Evolutionary conservation across 1,140 invertebrate genomes (phyloP).

Genomic region (Plectrocnemia conspersa): DNA sequence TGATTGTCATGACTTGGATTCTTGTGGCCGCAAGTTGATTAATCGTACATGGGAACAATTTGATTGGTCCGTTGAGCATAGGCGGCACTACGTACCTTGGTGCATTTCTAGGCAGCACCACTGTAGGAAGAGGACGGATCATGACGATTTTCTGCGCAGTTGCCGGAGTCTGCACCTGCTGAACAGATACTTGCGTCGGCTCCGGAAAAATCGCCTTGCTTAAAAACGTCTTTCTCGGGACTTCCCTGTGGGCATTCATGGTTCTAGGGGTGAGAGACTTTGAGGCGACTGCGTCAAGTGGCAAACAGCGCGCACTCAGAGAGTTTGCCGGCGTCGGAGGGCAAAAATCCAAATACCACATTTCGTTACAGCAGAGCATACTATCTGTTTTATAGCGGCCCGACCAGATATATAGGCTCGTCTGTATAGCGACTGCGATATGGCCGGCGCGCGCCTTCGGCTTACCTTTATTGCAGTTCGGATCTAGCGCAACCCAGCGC

Average conservation of each 20-base stretch:
- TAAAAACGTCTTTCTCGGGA: conserved; percentile 64
- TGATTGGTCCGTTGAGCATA: conserved; percentile 66
- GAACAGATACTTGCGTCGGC: conserved; percentile 36
- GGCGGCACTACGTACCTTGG: conserved; percentile 51
- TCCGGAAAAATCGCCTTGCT: conserved; percentile 45
- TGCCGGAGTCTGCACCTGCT: conserved; percentile 1
- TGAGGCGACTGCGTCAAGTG: conserved; percentile 85
- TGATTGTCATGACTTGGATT: conserved; percentile 41
- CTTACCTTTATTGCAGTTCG: conserved; percentile 81
- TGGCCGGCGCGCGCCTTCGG: conserved; percentile 95
- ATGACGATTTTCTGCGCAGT: neutral
- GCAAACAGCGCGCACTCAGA: conserved; percentile 90
- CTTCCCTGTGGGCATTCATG: conserved; percentile 74
- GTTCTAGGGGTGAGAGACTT: conserved; percentile 92
- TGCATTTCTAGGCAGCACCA: no score
- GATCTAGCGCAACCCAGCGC: conserved; percentile 89
- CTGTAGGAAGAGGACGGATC: neutral
- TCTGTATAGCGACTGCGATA: conserved; percentile 93
- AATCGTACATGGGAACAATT: conserved; percentile 51
- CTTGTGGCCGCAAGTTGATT: conserved; percentile 43
- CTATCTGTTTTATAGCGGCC: conserved; percentile 99
- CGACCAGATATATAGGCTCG: conserved; percentile 96
- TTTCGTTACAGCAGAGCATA: conserved; percentile 98
- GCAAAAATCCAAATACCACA: conserved; percentile 97
- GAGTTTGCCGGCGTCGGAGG: conserved; percentile 85